A percentile compares a stretch with the other conserved stretches of the same genome.
phyloP scores from a whole-genome alignment of 2,113 vertebrate species.

The Castor canadensis region DNA sequence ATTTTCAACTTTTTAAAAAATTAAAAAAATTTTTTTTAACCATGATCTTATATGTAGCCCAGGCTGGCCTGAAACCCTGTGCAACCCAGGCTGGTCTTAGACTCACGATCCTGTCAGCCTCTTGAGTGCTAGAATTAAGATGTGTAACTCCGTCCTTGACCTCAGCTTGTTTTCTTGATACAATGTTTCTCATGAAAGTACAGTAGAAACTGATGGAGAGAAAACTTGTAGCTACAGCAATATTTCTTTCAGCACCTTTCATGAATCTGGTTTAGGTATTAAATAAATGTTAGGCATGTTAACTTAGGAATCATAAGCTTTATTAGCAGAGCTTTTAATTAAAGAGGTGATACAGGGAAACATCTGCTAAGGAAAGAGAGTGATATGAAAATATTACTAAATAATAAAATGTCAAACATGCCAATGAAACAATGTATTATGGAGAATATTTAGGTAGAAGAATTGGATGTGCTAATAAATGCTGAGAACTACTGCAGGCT shows the following conservation, averaged over 20 bases:
- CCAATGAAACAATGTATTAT: not conserved
- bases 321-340: not conserved
- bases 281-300: not conserved
- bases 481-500: not conserved
- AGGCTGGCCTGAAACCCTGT: too few relatives aligned
- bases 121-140: too few relatives aligned
- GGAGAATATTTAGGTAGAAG: not conserved
- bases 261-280: not conserved
- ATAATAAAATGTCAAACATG: constrained; percentile 4
- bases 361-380: not conserved
- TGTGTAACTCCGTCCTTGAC: too few relatives aligned
- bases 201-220: not conserved
- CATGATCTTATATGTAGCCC: not conserved
- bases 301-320: constrained; percentile 16
- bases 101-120: too few relatives aligned
- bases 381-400: constrained; percentile 1
- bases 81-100: too few relatives aligned
- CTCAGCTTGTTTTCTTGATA: constrained; percentile 12
- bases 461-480: not conserved
- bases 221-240: not conserved
- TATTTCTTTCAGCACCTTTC: not conserved
- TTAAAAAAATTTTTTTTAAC: too few relatives aligned
- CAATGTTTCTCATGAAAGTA: constrained; percentile 33
- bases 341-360: not conserved
- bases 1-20: too few relatives aligned